Evolutionary conservation across 2,888 invertebrate species (phyloP).

Genomic region (Drosophila mettleri): DNA sequence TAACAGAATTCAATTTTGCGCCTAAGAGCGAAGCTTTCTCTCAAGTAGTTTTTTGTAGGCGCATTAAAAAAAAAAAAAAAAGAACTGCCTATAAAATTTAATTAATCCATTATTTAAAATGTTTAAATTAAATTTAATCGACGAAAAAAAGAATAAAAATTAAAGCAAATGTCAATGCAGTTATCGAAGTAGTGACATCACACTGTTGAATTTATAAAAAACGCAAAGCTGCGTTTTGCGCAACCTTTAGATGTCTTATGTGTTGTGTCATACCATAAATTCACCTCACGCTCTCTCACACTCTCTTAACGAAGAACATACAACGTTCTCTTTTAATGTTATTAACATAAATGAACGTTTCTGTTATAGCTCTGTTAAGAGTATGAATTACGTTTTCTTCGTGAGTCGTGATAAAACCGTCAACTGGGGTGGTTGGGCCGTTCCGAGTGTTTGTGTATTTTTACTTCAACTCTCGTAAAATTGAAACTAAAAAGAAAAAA

Average conservation of each 20-base stretch:
- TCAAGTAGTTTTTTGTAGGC: too few relatives aligned
- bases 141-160: not conserved
- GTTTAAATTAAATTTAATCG: not conserved
- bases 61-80: too few relatives aligned
- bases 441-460: constrained; percentile 3
- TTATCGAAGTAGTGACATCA: not conserved
- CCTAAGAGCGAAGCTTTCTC: too few relatives aligned
- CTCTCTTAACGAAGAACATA: not conserved
- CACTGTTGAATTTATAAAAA: not conserved
- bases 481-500: constrained; percentile 9
- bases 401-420: constrained; percentile 8
- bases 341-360: not conserved
- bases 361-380: not conserved
- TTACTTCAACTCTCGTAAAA: constrained; percentile 4
- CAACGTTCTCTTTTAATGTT: not conserved
- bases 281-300: not conserved
- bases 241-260: not conserved
- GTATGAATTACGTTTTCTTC: accelerated
- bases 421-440: not conserved
- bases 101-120: too few relatives aligned
- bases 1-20: too few relatives aligned
- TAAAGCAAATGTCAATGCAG: too few relatives aligned
- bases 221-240: not conserved
- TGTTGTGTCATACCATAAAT: not conserved
- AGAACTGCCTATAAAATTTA: too few relatives aligned